Evolutionary conservation across 2,888 invertebrate species (phyloP).

Genomic region (Entomobrya multifasciata): DNA sequence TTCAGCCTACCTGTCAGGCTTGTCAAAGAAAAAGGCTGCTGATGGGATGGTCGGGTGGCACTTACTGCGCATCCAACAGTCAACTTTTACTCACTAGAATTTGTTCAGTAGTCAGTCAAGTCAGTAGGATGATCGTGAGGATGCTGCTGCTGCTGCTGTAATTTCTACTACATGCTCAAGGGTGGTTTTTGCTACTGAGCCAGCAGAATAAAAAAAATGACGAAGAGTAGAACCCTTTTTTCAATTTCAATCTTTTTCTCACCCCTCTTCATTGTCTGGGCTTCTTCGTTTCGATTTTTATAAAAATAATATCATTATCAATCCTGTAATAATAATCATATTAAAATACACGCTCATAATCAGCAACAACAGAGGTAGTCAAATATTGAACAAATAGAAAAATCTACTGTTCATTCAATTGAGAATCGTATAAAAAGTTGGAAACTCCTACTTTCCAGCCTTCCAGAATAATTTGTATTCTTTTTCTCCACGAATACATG

Average conservation of each 20-base stretch:
- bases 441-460: constrained; percentile 29
- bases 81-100: constrained; percentile 7
- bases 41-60: constrained; percentile 70
- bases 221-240: constrained; percentile 29
- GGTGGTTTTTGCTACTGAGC: background rate
- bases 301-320: constrained; percentile 37
- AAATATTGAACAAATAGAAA: constrained; percentile 32
- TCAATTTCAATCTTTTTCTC: constrained; percentile 22
- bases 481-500: background rate
- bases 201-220: background rate
- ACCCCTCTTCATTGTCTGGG: background rate
- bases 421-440: too few species aligned
- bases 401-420: background rate
- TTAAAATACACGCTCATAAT: constrained; percentile 3
- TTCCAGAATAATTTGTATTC: background rate
- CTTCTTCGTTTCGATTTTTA: too few species aligned
- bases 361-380: background rate
- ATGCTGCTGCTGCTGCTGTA: constrained; percentile 4
- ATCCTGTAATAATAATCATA: constrained; percentile 46
- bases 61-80: constrained; percentile 31
- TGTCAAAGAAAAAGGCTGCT: constrained; percentile 69
- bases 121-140: constrained; percentile 9
- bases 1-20: constrained; percentile 70
- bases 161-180: constrained; percentile 6
- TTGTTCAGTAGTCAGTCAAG: constrained; percentile 19